Evolutionary conservation across 2,113 vertebrate species (phyloP).

Genomic region (Neogale vison): DNA sequence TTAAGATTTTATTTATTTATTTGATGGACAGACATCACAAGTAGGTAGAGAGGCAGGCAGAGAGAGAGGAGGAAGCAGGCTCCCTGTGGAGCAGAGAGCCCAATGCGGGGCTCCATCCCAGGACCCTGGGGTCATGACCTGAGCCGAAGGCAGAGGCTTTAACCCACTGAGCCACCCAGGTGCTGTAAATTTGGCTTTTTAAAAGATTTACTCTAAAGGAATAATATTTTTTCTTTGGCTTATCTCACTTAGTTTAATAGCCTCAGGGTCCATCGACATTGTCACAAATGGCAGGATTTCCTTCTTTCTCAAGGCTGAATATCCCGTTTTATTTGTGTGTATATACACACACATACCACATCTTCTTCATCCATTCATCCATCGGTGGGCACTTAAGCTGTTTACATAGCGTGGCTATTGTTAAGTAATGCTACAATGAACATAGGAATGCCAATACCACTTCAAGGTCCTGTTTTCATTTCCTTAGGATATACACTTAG

Average conservation of each 20-base stretch:
- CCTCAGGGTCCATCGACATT: background rate
- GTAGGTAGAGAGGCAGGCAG: too few species aligned
- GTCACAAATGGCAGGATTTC: background rate
- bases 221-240: background rate
- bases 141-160: too few species aligned
- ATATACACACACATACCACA: background rate
- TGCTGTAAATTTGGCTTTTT: background rate
- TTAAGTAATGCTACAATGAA: background rate
- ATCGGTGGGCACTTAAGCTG: background rate
- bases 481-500: background rate
- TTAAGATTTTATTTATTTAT: too few species aligned
- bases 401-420: background rate
- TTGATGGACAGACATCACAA: too few species aligned
- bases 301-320: background rate
- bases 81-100: too few species aligned
- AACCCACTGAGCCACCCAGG: too few species aligned
- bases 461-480: background rate
- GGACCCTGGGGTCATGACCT: too few species aligned
- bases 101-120: too few species aligned
- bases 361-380: background rate
- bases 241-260: background rate
- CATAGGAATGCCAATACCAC: too few species aligned
- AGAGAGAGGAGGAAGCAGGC: too few species aligned
- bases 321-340: background rate
- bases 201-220: background rate